Base-by-base conservation (phyloP, 2,113 vertebrate species). In the Herpetotheres cachinnans region DNA sequence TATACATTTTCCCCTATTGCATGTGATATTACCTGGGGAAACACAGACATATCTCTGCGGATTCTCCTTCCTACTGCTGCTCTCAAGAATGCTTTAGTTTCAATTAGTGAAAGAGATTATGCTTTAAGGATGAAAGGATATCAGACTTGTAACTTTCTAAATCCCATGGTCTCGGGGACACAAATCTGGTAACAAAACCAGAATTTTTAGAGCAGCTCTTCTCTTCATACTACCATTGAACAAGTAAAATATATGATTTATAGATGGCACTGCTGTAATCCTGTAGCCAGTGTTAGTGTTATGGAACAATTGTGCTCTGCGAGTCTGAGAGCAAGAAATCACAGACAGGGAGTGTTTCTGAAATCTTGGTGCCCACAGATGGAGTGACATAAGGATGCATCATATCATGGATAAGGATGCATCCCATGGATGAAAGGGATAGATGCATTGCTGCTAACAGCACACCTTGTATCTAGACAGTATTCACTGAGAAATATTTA, bases 351-450 rank as follows among this genome's bases (percentile, higher is more conserved):
- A 82, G 7, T 24, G 26, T 15, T 86, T 61, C 76, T 56, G 58
- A 86, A 72, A 63, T 32, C 38, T 29, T 3, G 0, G 14, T 0
- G 2, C 40, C 17, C 42, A 22, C 18, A 40, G 3, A 6, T 10
- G 16, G 7, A 42, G 42, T 42, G 42, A 42, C 42, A 42, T 42
- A 42, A 42, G 42, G 42, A 42, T 42, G 42, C 42, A 42, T 42
- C 42, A 42, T 42, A 42, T 42, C 42, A 42, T 42, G 42, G 42
- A 42, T 42, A 42, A 6, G 42, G 42, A 42, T 42, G 42, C 42
- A 42, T 42, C 42, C 11, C 42, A 42, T 7, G 16, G 15, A 30
- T 46, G n/a, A 72, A 85, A 36, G 29, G 6, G 13, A 32, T 17
- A 27, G 36, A 66, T 12, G 24, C 10, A 25, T 32, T 82, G 24